These are phyloP conservation scores for Mirounga angustirostris DNA, from an alignment of 2,113 vertebrate species.

Conservation along the genomic window DNA sequence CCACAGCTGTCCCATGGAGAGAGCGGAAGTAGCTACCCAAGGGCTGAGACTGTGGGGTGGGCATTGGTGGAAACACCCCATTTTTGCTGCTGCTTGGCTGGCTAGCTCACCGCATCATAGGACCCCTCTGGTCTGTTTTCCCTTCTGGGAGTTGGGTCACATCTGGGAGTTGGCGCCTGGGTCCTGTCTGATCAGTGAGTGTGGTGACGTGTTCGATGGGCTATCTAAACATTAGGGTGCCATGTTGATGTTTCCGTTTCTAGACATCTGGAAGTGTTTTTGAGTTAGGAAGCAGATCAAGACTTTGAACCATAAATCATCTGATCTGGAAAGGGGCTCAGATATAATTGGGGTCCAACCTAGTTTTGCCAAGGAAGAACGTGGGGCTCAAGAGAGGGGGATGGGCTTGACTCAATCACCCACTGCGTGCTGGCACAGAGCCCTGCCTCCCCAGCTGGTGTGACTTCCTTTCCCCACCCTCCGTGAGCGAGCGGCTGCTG, in stretches of 20 bases:
- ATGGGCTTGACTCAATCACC: not conserved
- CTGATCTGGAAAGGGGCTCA: not conserved
- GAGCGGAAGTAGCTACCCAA: not conserved
- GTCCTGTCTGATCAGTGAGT: not conserved
- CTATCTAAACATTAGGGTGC: not conserved
- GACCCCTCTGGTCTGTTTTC: not conserved
- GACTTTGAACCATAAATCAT: not conserved
- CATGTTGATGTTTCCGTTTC: not conserved
- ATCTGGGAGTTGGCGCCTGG: not conserved
- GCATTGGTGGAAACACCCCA: too few species aligned
- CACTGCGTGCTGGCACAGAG: not conserved
- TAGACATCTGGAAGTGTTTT: not conserved
- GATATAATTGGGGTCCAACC: not conserved
- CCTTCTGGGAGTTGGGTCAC: not conserved
- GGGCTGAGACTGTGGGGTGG: fast-evolving
- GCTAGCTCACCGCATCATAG: not conserved
- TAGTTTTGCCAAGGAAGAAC: not conserved
- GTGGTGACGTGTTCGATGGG: fast-evolving
- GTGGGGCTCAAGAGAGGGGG: not conserved
- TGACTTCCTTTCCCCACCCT: not conserved
- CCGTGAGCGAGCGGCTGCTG: not conserved
- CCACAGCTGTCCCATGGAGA: not conserved
- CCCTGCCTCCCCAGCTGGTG: not conserved
- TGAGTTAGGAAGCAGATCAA: not conserved
- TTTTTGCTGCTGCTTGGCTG: not conserved